Percentiles rank a stretch among this genome's conserved stretches.
Conservation (phyloP, 53 echinoderm and acorn worm species). For the Temnopleurus reevesii region DNA sequence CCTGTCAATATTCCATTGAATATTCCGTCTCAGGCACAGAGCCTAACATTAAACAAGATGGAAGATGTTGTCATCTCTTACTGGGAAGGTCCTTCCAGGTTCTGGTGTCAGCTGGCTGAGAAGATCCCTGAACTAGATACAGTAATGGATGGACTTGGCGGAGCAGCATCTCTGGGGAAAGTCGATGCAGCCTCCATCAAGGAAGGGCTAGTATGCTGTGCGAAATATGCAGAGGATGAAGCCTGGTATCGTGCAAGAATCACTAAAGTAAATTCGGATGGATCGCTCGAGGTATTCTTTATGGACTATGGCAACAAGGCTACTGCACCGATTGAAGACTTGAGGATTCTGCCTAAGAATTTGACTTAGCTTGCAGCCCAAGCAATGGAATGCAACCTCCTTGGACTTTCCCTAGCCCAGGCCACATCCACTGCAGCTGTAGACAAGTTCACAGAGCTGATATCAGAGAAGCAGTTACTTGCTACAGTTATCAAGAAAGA, state of each 20-base stretch:
- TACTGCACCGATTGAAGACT: constrained; percentile 39
- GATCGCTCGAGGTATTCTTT: constrained; percentile 72
- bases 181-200: neutral
- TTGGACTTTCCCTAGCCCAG: constrained; percentile 35
- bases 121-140: constrained; percentile 61
- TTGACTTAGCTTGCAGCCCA: constrained; percentile 71
- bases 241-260: constrained; percentile 86
- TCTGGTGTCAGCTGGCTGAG: constrained; percentile 76
- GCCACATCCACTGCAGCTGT: constrained; percentile 42
- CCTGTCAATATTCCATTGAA: neutral
- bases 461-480: constrained; percentile 81
- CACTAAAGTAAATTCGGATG: constrained; percentile 42
- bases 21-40: constrained; percentile 47
- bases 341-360: constrained; percentile 54
- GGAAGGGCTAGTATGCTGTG: constrained; percentile 68
- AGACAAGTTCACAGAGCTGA: constrained; percentile 68
- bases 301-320: constrained; percentile 88
- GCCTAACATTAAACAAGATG: constrained; percentile 51
- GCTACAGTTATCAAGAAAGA: constrained; percentile 68
- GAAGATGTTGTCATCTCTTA: constrained; percentile 71
- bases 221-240: constrained; percentile 76
- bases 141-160: constrained; percentile 57
- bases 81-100: constrained; percentile 74
- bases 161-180: constrained; percentile 28
- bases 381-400: constrained; percentile 76